These are phyloP conservation scores for Proterorhinus semilunaris DNA, from an alignment of 2,113 vertebrate genomes.

Conservation along the genomic window DNA sequence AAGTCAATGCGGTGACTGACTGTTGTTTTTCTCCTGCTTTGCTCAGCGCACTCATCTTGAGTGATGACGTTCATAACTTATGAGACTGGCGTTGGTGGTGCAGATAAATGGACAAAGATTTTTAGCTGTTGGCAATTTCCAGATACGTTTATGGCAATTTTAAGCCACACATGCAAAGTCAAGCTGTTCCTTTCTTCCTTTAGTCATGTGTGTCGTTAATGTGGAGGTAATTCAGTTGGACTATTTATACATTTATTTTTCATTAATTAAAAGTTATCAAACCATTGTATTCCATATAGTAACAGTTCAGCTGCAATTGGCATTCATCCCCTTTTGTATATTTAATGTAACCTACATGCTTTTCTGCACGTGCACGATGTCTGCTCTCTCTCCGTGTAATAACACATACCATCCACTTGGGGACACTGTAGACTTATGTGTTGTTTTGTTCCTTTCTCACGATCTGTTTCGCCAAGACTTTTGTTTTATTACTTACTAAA, in stretches of 20 bases:
- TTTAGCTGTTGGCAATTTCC: constrained; percentile 62
- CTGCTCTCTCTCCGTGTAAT: constrained; percentile 12
- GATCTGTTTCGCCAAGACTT: background rate
- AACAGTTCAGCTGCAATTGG: background rate
- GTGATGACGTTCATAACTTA: constrained; percentile 65
- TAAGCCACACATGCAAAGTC: constrained; percentile 20
- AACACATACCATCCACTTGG: constrained; percentile 22
- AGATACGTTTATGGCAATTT: constrained; percentile 49
- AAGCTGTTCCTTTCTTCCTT: background rate
- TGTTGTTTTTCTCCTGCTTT: constrained; percentile 54
- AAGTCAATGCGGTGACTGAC: constrained; percentile 62
- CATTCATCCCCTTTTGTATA: background rate
- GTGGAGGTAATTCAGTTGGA: background rate
- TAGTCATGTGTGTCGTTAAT: no score
- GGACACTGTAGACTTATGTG: constrained; percentile 31
- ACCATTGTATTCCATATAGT: background rate
- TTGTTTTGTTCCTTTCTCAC: background rate
- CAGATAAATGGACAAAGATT: constrained; percentile 58
- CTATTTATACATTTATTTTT: background rate
- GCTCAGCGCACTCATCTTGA: constrained; percentile 62
- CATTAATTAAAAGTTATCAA: background rate
- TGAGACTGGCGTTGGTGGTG: constrained; percentile 49
- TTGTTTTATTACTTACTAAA: background rate
- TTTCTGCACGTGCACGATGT: background rate
- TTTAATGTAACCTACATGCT: background rate